phyloP scores from a whole-genome alignment of 2,113 vertebrate species.

The Pandion haliaetus region DNA sequence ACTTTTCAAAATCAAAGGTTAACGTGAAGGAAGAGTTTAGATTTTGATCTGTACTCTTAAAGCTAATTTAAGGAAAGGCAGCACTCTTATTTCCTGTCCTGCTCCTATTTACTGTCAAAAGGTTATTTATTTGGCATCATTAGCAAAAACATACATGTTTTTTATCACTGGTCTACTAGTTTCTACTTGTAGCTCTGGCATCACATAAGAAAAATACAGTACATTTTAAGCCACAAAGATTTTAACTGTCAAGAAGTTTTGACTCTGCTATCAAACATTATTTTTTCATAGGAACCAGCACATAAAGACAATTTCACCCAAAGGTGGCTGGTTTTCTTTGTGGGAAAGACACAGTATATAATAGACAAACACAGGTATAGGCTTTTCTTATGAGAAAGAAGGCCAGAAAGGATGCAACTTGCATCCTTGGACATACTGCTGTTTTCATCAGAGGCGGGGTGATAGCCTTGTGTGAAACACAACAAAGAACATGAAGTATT shows the following conservation, averaged over 20 bases:
- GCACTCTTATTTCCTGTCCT: background rate
- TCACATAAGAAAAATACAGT: background rate
- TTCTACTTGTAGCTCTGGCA: background rate
- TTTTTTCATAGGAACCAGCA: background rate
- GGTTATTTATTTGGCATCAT: background rate
- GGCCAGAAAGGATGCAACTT: background rate
- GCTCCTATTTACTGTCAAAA: background rate
- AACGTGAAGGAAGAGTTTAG: background rate
- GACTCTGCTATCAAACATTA: background rate
- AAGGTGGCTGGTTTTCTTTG: background rate
- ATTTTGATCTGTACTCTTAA: background rate
- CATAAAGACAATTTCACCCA: background rate
- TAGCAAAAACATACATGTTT: background rate
- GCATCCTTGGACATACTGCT: background rate
- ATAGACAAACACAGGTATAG: background rate
- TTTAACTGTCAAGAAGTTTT: background rate
- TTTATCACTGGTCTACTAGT: background rate
- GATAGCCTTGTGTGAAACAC: conserved; percentile 3
- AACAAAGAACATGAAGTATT: background rate
- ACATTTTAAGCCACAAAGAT: background rate
- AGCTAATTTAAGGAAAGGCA: background rate
- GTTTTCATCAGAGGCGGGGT: background rate
- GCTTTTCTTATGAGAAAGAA: background rate
- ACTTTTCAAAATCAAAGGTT: background rate
- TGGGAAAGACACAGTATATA: background rate